Percentiles rank a stretch among this genome's conserved stretches.
phyloP scores from a whole-genome alignment of 2,113 vertebrate genomes.

The Danionella cerebrum region DNA sequence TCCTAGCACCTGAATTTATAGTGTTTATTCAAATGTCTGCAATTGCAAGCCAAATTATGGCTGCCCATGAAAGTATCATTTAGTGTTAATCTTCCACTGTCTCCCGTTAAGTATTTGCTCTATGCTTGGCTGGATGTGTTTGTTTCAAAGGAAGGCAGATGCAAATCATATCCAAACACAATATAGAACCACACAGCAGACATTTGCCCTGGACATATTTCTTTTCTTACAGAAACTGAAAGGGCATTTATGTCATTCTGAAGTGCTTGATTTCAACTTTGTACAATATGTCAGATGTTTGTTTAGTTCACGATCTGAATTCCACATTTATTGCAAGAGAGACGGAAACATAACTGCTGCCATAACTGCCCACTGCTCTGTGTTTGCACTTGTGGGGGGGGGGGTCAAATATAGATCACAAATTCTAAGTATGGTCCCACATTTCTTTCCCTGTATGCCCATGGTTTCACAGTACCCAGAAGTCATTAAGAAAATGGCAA shows the following conservation, averaged over 20 bases:
- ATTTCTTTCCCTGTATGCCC: too few species aligned
- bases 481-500: too few species aligned
- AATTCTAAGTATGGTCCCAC: too few species aligned
- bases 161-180: not conserved
- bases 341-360: too few species aligned
- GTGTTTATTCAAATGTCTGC: constrained; percentile 44
- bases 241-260: too few species aligned
- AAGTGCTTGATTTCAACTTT: constrained; percentile 11
- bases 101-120: constrained; percentile 22
- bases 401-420: too few species aligned
- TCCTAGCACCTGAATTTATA: constrained; percentile 31
- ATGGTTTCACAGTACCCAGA: too few species aligned
- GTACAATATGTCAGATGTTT: too few species aligned
- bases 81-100: constrained; percentile 37
- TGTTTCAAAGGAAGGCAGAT: constrained; percentile 7
- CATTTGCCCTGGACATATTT: not conserved
- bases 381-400: too few species aligned
- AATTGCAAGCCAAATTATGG: constrained; percentile 39
- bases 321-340: too few species aligned
- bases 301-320: too few species aligned
- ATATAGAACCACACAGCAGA: not conserved
- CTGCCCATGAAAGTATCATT: constrained; percentile 43
- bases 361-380: too few species aligned
- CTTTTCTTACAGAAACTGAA: not conserved
- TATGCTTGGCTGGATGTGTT: constrained; percentile 23